Base-by-base conservation (phyloP, 1,140 invertebrate genomes). In the Camponotus floridanus region DNA sequence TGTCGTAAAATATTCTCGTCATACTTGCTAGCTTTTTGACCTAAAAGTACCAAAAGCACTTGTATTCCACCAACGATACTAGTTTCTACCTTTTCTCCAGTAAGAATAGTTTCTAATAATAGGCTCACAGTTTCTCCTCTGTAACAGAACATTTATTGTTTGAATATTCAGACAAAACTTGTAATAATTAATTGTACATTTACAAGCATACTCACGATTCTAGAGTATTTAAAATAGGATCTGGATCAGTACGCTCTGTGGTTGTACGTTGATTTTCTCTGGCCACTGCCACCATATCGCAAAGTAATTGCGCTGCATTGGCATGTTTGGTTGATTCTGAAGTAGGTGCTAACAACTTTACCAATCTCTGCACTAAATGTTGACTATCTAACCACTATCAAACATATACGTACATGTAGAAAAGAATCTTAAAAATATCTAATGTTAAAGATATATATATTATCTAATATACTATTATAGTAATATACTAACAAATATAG, bases 321-420 rank as follows among this genome's bases (percentile, higher is more conserved):
- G 96, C 96, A 94, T 98, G 98, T 92, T 97, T 96, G 90, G 97
- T 96, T 92, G 96, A 95, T 93, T 97, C 97, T 91, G 96, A 96
- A 84, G 96, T 96, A 86, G 98, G 97, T 92, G 98, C 97, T 91
- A 99, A 96, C 94, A 98, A 95, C 91, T 96, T 96, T 87, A 99
- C 96, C 92, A 99, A 96, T 94, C 96, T 97, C 94, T 98, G 97
- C 88, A 99, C 96, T 91, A 99, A 96, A 93, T 97, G 96, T 94
- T 98, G 96, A 93, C 98, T 97, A 96, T 98, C 97, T 91, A 99
- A 96, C 98, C 98, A 99, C 98, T 99, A 94, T 76, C 91, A 91
- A 90, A 85, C 36, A 76, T 78, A 90, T 7, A 59, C 0, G 62
- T 15, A 64, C 9, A 55, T 88, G 88, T 42, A 71, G 61, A 31